A percentile compares a stretch with the other conserved stretches of the same genome.
phyloP scores from a whole-genome alignment of 2,888 invertebrate genomes.

The Allophyes oxyacanthae region DNA sequence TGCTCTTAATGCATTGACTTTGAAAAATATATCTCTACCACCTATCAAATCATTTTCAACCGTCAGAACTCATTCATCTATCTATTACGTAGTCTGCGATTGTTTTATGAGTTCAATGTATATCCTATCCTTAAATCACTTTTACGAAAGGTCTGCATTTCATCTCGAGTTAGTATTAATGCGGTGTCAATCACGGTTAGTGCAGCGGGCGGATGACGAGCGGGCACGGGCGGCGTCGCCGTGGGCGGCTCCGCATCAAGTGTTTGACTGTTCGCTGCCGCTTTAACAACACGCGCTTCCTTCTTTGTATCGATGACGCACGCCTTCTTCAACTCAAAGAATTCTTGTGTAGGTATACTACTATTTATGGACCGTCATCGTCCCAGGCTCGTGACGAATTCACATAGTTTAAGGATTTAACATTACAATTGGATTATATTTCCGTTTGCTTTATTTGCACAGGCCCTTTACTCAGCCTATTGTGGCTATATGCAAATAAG shows the following conservation, averaged over 20 bases:
- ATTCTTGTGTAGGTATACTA: conserved; percentile 66
- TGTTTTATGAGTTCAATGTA: conserved; percentile 26
- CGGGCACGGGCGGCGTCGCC: conserved; percentile 55
- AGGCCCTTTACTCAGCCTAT: conserved; percentile 36
- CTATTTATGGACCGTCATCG: conserved; percentile 76
- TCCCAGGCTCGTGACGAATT: conserved; percentile 54
- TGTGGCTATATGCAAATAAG: conserved; percentile 51
- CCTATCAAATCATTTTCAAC: conserved; percentile 9
- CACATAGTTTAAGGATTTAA: conserved; percentile 61
- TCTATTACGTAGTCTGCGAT: conserved; percentile 24
- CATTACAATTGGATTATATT: conserved; percentile 52
- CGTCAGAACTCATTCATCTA: conserved; percentile 1
- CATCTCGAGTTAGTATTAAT: conserved; percentile 59
- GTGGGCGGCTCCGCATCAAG: conserved; percentile 76
- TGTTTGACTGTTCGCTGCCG: conserved; percentile 62
- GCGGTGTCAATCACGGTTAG: conserved; percentile 61
- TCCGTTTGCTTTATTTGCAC: conserved; percentile 49
- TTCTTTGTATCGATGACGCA: conserved; percentile 78
- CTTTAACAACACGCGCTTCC: conserved; percentile 67
- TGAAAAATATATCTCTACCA: conserved; percentile 14
- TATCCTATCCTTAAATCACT: conserved; percentile 33
- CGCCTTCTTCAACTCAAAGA: conserved; percentile 55
- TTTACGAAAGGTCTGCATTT: conserved; percentile 57
- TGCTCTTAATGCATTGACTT: no score
- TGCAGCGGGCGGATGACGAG: conserved; percentile 42